phyloP scores from a whole-genome alignment of 1,140 invertebrate species.

The Limonius californicus region DNA sequence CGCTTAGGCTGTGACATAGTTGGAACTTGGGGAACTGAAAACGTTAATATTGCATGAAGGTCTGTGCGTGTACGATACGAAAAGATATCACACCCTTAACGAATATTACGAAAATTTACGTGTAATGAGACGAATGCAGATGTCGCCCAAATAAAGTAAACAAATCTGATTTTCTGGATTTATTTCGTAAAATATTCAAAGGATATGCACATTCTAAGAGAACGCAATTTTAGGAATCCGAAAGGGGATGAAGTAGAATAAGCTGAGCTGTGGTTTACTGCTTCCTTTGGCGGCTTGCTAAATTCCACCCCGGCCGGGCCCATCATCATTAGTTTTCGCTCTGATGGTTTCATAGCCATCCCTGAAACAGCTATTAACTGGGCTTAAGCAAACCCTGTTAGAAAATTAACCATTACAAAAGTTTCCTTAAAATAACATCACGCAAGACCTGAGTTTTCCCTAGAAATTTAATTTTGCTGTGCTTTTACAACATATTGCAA shows the following conservation, averaged over 20 bases:
- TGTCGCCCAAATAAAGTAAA: too few species aligned
- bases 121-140: too few species aligned
- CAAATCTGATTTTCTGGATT: background rate
- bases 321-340: conserved; percentile 21
- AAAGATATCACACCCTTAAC: too few species aligned
- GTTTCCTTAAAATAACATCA: background rate
- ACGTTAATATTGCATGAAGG: background rate
- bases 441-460: too few species aligned
- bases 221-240: conserved; percentile 26
- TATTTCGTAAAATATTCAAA: background rate
- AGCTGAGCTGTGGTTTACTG: conserved; percentile 25
- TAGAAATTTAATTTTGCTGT: too few species aligned
- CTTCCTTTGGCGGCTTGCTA: conserved; percentile 31
- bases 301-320: conserved; percentile 26
- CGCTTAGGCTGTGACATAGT: conserved; percentile 24
- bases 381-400: conserved; percentile 12
- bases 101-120: too few species aligned
- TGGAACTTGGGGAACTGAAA: background rate
- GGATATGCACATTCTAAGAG: conserved; percentile 24
- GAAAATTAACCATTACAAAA: background rate
- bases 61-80: too few species aligned
- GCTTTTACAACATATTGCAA: too few species aligned
- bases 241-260: conserved; percentile 27
- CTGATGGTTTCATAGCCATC: conserved; percentile 17
- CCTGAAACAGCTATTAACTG: conserved; percentile 19